phyloP scores from a whole-genome alignment of 2,888 invertebrate species.

The Cybosia mesomella region DNA sequence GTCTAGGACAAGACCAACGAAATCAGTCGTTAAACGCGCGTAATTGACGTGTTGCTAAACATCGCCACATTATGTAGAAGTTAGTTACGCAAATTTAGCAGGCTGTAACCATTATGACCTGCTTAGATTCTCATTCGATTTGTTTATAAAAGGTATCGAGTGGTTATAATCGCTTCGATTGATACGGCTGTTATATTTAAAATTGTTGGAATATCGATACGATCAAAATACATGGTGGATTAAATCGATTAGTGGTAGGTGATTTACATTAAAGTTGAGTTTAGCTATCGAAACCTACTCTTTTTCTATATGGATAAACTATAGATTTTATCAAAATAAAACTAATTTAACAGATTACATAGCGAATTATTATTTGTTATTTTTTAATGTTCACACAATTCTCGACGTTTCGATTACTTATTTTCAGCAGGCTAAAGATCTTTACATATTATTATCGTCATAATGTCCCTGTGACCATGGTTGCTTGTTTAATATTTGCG shows the following conservation, averaged over 20 bases:
- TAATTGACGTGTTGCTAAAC: constrained; percentile 60
- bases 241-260: neutral
- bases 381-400: no score
- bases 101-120: constrained; percentile 61
- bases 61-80: constrained; percentile 47
- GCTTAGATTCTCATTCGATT: constrained; percentile 36
- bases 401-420: no score
- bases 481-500: no score
- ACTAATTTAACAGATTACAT: no score
- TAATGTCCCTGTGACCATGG: no score
- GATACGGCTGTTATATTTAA: neutral
- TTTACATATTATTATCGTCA: no score
- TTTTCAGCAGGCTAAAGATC: no score
- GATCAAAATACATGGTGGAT: neutral
- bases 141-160: constrained; percentile 26
- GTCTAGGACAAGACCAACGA: constrained; percentile 63
- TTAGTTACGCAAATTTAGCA: constrained; percentile 63
- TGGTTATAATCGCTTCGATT: constrained; percentile 8
- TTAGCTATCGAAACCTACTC: neutral
- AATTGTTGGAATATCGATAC: neutral
- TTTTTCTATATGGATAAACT: neutral
- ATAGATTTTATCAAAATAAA: no score
- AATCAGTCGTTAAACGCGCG: constrained; percentile 55
- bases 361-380: no score
- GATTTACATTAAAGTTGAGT: neutral